Base-by-base conservation (phyloP, 64 coral and sea anemone species). In the Stichodactyla helianthus region DNA sequence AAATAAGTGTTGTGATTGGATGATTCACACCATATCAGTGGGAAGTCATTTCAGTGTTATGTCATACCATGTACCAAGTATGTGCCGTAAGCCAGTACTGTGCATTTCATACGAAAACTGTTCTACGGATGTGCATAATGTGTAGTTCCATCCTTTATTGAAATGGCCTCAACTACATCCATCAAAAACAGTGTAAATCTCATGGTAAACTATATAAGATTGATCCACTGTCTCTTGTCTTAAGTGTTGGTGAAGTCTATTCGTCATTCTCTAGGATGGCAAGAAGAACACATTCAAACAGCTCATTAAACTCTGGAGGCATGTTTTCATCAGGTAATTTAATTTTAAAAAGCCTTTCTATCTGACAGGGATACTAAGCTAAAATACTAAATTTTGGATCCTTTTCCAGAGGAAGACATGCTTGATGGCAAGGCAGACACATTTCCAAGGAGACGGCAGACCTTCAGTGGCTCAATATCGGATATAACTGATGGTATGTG, bases 311-410 rank as follows among this genome's bases (percentile, higher is more conserved):
- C 54, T 87, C 91, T 25, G 80, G 79, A 53, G 94, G 94, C 70
- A 97, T 97, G 80, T 97, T 97, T 90, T 97, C 94, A 12, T 97
- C 94, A 87, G 94, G 94, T 97, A 87, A 19, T 86, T 13, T 67
- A 65, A 28, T 1, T 68, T 28, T 0, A 31, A 62, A 65, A 19
- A 18, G 2, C 54, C 10, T 58, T 28, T 16, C 13, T 18, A 20
- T 27, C 18, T 16, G 5, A 23, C 59, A 14, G 5, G 15, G 14
- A 59, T 54, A 7, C 0, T 18, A 11, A 23, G 8, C 1, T 4
- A 5, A 4, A 17, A 20, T 86, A 51, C 19, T 53, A 52, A 68
- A 18, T 71, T 71, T 53, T 82, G 18, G 2, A 84, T 54, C 28
- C 54, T 22, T 84, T 26, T 59, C 61, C 85, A 96, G 94, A 96